phyloP scores from a whole-genome alignment of 2,113 vertebrate species.

The Tympanuchus pallidicinctus region DNA sequence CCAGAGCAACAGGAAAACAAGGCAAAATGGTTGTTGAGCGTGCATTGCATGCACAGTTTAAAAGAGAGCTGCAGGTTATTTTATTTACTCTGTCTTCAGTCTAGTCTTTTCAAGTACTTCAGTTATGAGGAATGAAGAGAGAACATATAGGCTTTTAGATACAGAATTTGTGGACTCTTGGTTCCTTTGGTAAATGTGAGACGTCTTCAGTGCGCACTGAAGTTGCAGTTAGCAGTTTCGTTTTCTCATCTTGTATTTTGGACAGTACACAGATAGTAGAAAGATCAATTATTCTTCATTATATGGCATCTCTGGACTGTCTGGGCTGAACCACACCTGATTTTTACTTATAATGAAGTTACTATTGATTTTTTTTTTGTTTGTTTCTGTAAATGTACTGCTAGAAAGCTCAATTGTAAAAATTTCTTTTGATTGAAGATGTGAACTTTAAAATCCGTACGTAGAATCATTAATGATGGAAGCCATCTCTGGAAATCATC shows the following conservation, averaged over 20 bases:
- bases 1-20: background rate
- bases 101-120: background rate
- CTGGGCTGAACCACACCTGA: background rate
- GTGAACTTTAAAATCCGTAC: background rate
- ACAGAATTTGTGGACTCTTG: background rate
- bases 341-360: constrained; percentile 1
- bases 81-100: background rate
- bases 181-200: background rate
- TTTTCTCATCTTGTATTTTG: background rate
- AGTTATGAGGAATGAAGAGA: background rate
- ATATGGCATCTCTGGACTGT: background rate
- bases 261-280: background rate
- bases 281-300: constrained; percentile 22
- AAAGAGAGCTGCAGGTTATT: background rate
- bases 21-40: background rate
- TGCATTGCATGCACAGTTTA: background rate
- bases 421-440: constrained; percentile 9
- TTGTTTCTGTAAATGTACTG: background rate
- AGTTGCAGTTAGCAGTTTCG: background rate
- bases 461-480: background rate
- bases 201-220: background rate
- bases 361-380: background rate
- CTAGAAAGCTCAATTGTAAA: constrained; percentile 19
- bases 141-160: background rate
- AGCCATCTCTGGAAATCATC: background rate